Evolutionary conservation across 2,113 vertebrate genomes (phyloP).

Genomic region (Pagrus major): DNA sequence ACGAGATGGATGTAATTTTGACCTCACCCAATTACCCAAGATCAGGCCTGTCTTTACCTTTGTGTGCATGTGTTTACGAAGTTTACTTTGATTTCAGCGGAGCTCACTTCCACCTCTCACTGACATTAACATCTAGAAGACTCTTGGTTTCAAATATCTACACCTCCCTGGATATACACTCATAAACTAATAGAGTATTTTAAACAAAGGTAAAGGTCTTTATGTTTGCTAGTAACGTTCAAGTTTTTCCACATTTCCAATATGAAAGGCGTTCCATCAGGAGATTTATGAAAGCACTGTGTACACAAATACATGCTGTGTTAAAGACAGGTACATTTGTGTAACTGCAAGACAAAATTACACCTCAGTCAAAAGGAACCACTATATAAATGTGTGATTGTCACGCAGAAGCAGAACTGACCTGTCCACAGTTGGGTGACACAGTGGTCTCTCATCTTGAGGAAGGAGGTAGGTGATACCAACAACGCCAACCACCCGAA

Average conservation of each 20-base stretch:
- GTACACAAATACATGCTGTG: background rate
- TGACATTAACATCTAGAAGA: background rate
- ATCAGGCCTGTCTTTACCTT: conserved; percentile 1
- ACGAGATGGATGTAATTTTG: background rate
- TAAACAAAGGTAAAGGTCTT: background rate
- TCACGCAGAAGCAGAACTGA: conserved; percentile 77
- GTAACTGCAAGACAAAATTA: background rate
- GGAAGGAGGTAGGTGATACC: conserved; percentile 98
- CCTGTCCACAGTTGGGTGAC: conserved; percentile 97
- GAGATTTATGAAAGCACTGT: background rate
- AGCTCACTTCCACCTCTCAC: conserved; percentile 4
- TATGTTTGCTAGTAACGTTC: background rate
- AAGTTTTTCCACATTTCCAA: background rate
- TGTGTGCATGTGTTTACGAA: background rate
- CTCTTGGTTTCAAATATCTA: background rate
- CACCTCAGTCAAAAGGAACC: background rate
- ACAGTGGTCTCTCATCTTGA: conserved; percentile 95
- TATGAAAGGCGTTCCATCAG: background rate
- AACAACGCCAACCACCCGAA: conserved; percentile 96
- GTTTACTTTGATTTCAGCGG: conserved; percentile 16
- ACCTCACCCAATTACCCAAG: background rate
- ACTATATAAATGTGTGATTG: background rate
- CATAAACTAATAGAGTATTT: background rate
- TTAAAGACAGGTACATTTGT: background rate
- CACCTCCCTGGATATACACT: background rate